Evolutionary conservation across 2,113 vertebrate genomes (phyloP).

Genomic region (Aramus guarauna): DNA sequence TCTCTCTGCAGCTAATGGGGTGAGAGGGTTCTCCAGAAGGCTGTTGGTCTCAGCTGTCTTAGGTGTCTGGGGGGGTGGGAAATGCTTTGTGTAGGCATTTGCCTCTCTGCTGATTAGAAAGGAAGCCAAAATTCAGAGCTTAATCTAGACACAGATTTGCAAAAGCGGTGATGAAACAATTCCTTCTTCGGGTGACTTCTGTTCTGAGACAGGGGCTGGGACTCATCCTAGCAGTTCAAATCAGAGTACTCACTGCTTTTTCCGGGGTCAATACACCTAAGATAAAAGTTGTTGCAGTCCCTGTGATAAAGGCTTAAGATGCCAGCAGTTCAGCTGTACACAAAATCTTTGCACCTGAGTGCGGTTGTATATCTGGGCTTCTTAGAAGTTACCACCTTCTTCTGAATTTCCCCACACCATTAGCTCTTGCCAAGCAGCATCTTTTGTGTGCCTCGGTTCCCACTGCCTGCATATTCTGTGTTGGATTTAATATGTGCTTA

Average conservation of each 20-base stretch:
- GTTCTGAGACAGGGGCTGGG: background rate
- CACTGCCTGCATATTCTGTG: background rate
- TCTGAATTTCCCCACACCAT: background rate
- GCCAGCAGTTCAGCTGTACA: rapidly evolving
- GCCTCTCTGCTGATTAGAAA: background rate
- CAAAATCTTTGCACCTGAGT: background rate
- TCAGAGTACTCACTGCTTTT: background rate
- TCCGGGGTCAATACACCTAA: background rate
- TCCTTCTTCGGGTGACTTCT: background rate
- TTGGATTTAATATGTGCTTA: background rate
- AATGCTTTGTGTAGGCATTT: background rate
- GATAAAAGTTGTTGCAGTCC: background rate
- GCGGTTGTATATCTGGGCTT: background rate
- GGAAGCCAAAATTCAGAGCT: background rate
- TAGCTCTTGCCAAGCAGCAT: background rate
- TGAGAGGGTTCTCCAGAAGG: background rate
- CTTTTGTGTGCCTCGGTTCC: background rate
- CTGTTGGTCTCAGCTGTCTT: background rate
- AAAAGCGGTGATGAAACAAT: background rate
- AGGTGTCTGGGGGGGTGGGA: background rate
- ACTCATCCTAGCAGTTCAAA: background rate
- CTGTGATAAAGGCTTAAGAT: background rate
- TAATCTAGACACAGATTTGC: rapidly evolving
- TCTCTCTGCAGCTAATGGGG: background rate
- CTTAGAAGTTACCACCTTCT: background rate